These are phyloP conservation scores for Tachypleus tridentatus DNA, from an alignment of 1,140 invertebrate genomes.

Conservation along the genomic window DNA sequence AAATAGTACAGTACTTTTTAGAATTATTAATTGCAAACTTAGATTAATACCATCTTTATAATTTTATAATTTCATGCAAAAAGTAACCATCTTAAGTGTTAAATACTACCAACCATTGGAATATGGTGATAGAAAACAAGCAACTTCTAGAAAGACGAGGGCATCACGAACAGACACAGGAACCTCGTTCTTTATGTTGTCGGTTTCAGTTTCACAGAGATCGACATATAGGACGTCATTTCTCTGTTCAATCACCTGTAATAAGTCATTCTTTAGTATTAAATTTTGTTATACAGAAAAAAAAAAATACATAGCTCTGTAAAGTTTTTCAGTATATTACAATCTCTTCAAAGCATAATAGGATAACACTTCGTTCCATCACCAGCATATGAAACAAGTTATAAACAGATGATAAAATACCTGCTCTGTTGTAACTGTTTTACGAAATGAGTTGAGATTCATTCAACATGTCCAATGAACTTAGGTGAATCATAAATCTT, in stretches of 20 bases:
- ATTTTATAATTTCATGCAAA: too few species aligned
- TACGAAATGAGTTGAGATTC: too few species aligned
- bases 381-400: too few species aligned
- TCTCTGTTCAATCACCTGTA: conserved; percentile 23
- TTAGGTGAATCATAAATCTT: too few species aligned
- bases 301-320: neutral
- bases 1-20: too few species aligned
- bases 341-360: neutral
- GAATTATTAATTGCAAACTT: too few species aligned
- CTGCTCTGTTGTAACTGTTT: too few species aligned
- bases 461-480: too few species aligned
- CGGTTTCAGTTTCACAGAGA: conserved; percentile 25
- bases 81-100: too few species aligned
- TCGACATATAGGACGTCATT: conserved; percentile 29
- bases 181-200: conserved; percentile 26
- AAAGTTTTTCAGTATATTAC: neutral
- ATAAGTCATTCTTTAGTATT: neutral
- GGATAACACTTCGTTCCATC: too few species aligned
- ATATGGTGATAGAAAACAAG: conserved; percentile 1
- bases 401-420: too few species aligned
- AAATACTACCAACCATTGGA: too few species aligned
- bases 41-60: neutral
- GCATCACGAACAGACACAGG: conserved; percentile 35
- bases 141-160: conserved; percentile 14
- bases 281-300: neutral